Conservation (phyloP, 2,797 vertebrate species). For the Bradypodion ventrale region DNA sequence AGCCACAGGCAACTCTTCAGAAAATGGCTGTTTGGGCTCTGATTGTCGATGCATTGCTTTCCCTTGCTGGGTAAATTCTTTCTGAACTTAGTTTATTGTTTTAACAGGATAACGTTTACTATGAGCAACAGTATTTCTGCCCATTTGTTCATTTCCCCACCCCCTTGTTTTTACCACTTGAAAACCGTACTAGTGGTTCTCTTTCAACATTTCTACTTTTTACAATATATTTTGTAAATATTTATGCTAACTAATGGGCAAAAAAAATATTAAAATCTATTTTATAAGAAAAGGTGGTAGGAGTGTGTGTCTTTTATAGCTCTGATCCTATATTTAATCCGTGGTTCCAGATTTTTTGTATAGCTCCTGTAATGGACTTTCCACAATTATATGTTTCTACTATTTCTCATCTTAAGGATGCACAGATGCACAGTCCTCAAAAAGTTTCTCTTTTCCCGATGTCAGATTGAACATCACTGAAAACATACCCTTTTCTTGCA, state of each 20-base stretch:
- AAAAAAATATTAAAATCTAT: slow-evolving; percentile 54
- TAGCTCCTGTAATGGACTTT: neutral
- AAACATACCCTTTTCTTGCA: neutral
- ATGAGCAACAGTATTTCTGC: neutral
- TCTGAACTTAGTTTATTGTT: neutral
- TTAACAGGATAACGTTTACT: neutral
- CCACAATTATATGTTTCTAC: neutral
- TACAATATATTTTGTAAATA: slow-evolving; percentile 49
- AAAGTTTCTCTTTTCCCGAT: neutral
- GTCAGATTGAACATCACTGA: neutral
- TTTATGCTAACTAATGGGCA: slow-evolving; percentile 35
- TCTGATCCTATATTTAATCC: neutral
- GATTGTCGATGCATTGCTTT: neutral
- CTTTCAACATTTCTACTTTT: slow-evolving; percentile 18
- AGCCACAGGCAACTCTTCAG: neutral
- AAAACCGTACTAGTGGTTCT: slow-evolving; percentile 29
- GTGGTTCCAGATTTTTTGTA: neutral
- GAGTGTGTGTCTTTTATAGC: neutral
- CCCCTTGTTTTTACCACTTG: slow-evolving; percentile 6
- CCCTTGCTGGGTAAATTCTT: neutral
- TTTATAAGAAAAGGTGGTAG: slow-evolving; percentile 42
- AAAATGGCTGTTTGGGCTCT: slow-evolving; percentile 28
- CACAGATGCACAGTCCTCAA: neutral
- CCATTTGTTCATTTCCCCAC: neutral
- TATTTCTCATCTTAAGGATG: neutral